phyloP scores from a whole-genome alignment of 2,797 vertebrate species.

The Sebastes iracundus region DNA sequence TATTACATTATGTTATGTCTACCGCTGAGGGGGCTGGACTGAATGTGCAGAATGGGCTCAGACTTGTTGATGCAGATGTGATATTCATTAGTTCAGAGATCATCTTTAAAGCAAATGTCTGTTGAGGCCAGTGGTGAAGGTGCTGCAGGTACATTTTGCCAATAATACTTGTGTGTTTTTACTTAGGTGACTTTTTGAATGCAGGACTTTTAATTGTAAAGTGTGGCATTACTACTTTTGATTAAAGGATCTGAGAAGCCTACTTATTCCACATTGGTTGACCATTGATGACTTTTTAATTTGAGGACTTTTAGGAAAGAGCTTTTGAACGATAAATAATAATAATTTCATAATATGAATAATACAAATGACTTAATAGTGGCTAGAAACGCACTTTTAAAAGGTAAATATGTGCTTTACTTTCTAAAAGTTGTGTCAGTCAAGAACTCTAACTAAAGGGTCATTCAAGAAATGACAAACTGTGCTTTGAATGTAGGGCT shows the following conservation, averaged over 20 bases:
- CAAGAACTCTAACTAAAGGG: too few relatives aligned
- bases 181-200: background rate
- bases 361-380: background rate
- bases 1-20: conserved; percentile 37
- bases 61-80: conserved; percentile 6
- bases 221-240: too few relatives aligned
- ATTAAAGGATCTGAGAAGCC: rapidly evolving
- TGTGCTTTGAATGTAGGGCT: too few relatives aligned
- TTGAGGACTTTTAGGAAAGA: background rate
- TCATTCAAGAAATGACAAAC: too few relatives aligned
- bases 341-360: background rate
- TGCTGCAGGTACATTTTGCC: background rate
- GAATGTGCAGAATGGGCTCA: conserved; percentile 38
- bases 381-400: background rate
- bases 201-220: too few relatives aligned
- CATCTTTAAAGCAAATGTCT: background rate
- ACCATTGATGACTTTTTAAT: background rate
- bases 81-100: background rate
- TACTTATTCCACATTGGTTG: background rate
- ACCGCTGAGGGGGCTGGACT: conserved; percentile 4
- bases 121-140: background rate
- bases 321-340: background rate
- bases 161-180: background rate
- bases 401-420: background rate
- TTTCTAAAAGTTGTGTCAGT: background rate